Evolutionary conservation across 1,140 invertebrate genomes (phyloP).

Genomic region (Diplogasteroides magnus): DNA sequence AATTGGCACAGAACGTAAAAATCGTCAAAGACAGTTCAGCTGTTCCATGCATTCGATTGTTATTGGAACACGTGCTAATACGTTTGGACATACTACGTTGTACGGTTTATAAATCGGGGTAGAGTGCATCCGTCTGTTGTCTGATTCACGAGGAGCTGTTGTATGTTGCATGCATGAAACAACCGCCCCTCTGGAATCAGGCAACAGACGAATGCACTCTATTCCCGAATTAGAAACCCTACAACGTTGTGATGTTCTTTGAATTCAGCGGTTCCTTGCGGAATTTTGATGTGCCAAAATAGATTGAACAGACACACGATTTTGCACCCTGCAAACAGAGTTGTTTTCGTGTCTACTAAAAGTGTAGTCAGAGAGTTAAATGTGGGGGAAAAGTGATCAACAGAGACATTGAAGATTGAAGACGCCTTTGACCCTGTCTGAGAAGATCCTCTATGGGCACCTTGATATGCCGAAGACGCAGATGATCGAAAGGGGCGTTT

Average conservation of each 20-base stretch:
- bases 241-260: background rate
- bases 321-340: constrained; percentile 2
- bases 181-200: too few species aligned
- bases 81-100: background rate
- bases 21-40: constrained; percentile 75
- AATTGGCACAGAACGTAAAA: constrained; percentile 74
- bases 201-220: too few species aligned
- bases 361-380: background rate
- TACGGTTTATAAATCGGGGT: too few species aligned
- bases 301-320: background rate
- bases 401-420: constrained; percentile 66
- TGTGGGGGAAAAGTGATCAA: background rate
- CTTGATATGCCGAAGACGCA: constrained; percentile 82
- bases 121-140: too few species aligned
- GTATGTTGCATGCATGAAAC: too few species aligned
- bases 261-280: background rate
- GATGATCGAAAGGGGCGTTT: constrained; percentile 79
- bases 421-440: constrained; percentile 86
- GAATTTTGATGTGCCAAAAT: constrained; percentile 7
- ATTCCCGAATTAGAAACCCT: too few species aligned
- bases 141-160: too few species aligned
- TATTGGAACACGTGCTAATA: constrained; percentile 6
- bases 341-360: background rate
- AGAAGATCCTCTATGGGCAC: constrained; percentile 96
- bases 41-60: constrained; percentile 18